Evolutionary conservation across 2,113 vertebrate species (phyloP).

Genomic region (Carassius auratus): DNA sequence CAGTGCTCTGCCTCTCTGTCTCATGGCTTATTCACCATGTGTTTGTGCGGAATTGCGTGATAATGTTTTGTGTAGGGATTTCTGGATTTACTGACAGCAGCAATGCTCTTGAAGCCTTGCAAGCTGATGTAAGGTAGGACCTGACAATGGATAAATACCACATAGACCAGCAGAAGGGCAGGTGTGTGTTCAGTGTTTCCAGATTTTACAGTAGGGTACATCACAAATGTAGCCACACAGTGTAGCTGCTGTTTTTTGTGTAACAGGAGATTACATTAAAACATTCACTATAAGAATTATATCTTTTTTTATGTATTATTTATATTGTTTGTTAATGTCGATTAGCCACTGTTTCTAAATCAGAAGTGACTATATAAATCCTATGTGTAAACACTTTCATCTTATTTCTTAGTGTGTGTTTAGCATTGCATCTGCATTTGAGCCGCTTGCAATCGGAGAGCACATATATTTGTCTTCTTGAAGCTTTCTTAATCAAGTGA

Average conservation of each 20-base stretch:
- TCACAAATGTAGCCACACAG: constrained; percentile 6
- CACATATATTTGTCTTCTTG: not conserved
- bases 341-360: too few relatives aligned
- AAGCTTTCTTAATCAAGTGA: not conserved
- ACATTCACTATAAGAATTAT: not conserved
- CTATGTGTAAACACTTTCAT: not conserved
- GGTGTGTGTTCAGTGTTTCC: constrained; percentile 38
- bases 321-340: too few relatives aligned
- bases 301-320: not conserved
- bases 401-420: not conserved
- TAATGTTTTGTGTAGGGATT: too few relatives aligned
- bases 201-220: not conserved
- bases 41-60: too few relatives aligned
- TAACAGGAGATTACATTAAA: not conserved
- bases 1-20: too few relatives aligned
- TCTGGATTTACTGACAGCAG: constrained; percentile 24
- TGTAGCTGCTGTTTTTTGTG: constrained; percentile 25
- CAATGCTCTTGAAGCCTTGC: not conserved
- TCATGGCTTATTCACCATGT: too few relatives aligned
- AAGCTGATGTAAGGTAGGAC: constrained; percentile 35
- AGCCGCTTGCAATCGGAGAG: not conserved
- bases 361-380: too few relatives aligned
- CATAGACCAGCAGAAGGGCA: constrained; percentile 44
- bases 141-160: constrained; percentile 22
- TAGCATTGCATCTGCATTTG: not conserved